Conservation (phyloP, 2,113 vertebrate genomes). For the Hyperopisus bebe region DNA sequence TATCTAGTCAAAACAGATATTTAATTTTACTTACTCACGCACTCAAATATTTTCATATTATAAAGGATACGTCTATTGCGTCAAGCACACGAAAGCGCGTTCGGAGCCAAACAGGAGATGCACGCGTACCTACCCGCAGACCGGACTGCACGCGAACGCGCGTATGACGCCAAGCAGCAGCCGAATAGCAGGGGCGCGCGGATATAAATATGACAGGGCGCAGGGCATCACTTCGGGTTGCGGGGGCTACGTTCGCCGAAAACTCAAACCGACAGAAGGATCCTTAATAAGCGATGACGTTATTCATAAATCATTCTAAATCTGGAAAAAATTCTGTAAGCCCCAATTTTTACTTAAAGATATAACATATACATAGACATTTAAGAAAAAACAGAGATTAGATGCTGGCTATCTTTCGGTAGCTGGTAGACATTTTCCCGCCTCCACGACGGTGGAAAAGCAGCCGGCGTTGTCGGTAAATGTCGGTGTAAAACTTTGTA, state of each 20-base stretch:
- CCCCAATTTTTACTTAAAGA: background rate
- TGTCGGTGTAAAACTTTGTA: background rate
- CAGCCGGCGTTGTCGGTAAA: background rate
- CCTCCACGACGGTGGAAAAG: background rate
- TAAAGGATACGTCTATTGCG: background rate
- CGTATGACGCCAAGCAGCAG: background rate
- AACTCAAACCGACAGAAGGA: background rate
- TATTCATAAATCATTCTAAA: background rate
- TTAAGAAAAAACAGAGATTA: background rate
- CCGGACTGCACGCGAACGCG: background rate
- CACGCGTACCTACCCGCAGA: background rate
- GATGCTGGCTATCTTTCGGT: background rate
- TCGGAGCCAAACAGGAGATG: background rate
- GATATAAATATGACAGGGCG: background rate
- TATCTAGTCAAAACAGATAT: background rate
- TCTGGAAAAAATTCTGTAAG: background rate
- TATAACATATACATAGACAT: background rate
- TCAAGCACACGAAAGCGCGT: background rate
- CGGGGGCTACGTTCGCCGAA: background rate
- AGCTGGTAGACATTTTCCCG: background rate
- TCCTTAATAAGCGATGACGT: background rate
- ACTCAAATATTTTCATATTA: background rate
- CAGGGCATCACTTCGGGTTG: background rate
- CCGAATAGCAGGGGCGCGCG: background rate
- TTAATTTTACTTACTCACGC: background rate